Base-by-base conservation (phyloP, 2,888 invertebrate species). In the Diaperis boleti region DNA sequence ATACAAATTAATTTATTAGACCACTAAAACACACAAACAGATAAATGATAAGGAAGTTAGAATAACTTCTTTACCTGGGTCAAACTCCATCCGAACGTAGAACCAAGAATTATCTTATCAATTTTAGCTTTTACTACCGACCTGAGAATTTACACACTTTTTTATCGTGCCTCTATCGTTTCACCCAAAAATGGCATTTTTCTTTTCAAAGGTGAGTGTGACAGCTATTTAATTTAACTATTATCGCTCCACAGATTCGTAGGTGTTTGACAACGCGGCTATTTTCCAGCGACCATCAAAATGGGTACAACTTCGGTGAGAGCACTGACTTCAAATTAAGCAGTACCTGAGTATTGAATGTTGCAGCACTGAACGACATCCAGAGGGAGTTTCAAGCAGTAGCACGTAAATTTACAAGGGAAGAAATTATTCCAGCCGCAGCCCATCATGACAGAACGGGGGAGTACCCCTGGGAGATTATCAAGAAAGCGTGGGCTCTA, bases 391-490 rank as follows among this genome's bases (percentile, higher is more conserved):
- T 94, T 49, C 92, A 92, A 79, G 88, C 91, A 0, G 76, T 94
- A 55, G 93, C 95, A 0, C 84, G 93, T 22, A 98, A 98, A 82
- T 98, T 98, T 82, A 88, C 94, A 0, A 86, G 86, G 62, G 98
- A 98, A 74, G 97, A 98, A 83, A 92, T 98, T 66, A 87, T 95
- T 56, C 98, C 98, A 0, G 89, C 88, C 41, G 98, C 98, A 0
- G 90, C 92, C 0, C 88, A 97, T 59, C 88, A 94, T 81, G 98
- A 98, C 83, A 90, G 87, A 81, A 89, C 90, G 49, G 97, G 97
- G 67, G 92, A 95, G 83, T 98, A 93, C 83, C 98, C 98, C 0
- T 94, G 92, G 94, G 94, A 94, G 7, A 85, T 98, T 59, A 85
- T 98, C 11, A 97, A 97, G 85, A 96, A 97, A 81, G 96, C 96